Evolutionary conservation across 1,140 invertebrate genomes (phyloP).

Genomic region (Aphaenogaster rudis): DNA sequence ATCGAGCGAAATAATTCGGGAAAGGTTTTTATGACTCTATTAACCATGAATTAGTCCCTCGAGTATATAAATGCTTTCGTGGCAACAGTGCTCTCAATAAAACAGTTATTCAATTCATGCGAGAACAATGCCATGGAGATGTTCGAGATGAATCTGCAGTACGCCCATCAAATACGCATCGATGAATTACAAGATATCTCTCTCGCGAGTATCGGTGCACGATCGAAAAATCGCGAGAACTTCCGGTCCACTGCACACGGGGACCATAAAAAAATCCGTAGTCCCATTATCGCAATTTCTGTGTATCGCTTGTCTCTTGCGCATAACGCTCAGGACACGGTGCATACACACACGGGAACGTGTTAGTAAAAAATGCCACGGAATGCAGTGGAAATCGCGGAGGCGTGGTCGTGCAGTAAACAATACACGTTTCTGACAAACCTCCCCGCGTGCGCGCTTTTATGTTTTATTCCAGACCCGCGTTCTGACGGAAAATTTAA

Average conservation of each 20-base stretch:
- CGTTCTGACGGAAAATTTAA: slow-evolving; percentile 73
- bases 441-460: slow-evolving; percentile 41
- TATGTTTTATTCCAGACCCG: slow-evolving; percentile 66
- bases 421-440: slow-evolving; percentile 64
- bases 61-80: not conserved
- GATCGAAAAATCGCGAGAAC: slow-evolving; percentile 38
- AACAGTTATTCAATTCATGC: slow-evolving; percentile 27
- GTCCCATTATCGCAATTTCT: slow-evolving; percentile 55
- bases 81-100: not conserved
- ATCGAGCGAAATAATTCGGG: not conserved
- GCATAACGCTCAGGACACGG: not conserved
- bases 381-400: slow-evolving; percentile 59
- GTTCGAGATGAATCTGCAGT: slow-evolving; percentile 2
- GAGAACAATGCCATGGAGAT: not conserved
- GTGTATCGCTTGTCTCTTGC: slow-evolving; percentile 19
- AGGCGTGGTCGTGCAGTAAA: slow-evolving; percentile 49
- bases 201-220: not conserved
- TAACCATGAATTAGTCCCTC: not conserved
- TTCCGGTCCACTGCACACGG: not conserved
- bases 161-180: not conserved
- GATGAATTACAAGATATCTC: slow-evolving; percentile 6
- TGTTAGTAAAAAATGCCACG: slow-evolving; percentile 53
- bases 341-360: not conserved
- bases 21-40: not conserved
- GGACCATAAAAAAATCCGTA: slow-evolving; percentile 32